Percentiles rank a stretch among this genome's conserved stretches.
Conservation (phyloP, 1,140 invertebrate genomes). For the Polyergus mexicanus region DNA sequence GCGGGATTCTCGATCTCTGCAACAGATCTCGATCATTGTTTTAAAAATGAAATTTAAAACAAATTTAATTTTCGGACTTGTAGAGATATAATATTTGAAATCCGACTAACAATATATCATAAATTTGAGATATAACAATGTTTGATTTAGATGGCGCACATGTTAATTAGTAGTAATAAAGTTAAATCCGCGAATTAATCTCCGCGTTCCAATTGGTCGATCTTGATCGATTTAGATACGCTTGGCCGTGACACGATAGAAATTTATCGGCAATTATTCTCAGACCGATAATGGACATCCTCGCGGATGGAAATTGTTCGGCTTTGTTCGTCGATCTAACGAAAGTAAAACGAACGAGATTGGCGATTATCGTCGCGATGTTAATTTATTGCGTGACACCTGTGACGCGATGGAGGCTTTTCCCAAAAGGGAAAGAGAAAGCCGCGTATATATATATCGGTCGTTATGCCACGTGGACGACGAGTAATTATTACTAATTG, state of each 20-base stretch:
- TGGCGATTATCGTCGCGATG: slow-evolving; percentile 63
- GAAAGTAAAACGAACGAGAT: slow-evolving; percentile 61
- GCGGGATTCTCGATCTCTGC: background rate
- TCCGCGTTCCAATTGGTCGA: slow-evolving; percentile 34
- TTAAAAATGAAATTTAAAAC: background rate
- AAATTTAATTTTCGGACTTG: background rate
- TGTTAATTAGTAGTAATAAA: slow-evolving; percentile 24
- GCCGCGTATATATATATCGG: slow-evolving; percentile 41
- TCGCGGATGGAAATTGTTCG: slow-evolving; percentile 26
- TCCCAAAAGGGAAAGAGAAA: background rate
- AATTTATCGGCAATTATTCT: slow-evolving; percentile 67
- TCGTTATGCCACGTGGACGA: slow-evolving; percentile 50
- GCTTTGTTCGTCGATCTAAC: background rate
- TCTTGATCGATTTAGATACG: slow-evolving; percentile 10
- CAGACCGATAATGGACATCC: slow-evolving; percentile 47
- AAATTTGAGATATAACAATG: background rate
- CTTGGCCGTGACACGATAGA: background rate
- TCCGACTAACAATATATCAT: background rate
- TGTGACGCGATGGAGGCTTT: background rate
- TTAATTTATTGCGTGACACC: slow-evolving; percentile 57
- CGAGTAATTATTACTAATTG: slow-evolving; percentile 72
- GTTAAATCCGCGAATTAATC: background rate
- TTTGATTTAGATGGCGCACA: background rate
- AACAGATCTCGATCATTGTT: too few relatives aligned
- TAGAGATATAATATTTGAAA: background rate